A percentile compares a stretch with the other conserved stretches of the same genome.
phyloP scores from a whole-genome alignment of 2,888 invertebrate genomes.

The Resseliella maxima region DNA sequence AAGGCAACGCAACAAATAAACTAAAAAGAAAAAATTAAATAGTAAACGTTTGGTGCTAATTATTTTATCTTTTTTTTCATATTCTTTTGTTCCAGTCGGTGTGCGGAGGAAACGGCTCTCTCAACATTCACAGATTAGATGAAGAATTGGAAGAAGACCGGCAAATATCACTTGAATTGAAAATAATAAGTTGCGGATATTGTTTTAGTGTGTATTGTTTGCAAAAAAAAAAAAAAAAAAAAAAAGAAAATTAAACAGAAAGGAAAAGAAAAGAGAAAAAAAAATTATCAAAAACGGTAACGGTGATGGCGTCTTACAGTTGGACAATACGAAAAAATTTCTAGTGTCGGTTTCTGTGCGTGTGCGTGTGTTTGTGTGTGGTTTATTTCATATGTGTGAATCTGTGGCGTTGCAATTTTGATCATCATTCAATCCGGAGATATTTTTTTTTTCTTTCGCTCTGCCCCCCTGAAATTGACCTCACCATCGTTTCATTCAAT shows the following conservation, averaged over 20 bases:
- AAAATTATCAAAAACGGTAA: neutral
- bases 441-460: neutral
- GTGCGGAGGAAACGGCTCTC: constrained; percentile 13
- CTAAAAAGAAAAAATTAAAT: neutral
- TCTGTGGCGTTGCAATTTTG: neutral
- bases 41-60: constrained; percentile 5
- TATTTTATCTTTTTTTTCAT: constrained; percentile 8
- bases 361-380: constrained; percentile 42
- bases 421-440: neutral
- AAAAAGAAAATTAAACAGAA: neutral
- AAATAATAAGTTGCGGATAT: neutral
- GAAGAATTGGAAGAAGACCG: neutral
- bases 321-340: constrained; percentile 44
- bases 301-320: constrained; percentile 51
- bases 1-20: neutral
- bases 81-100: constrained; percentile 40
- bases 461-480: neutral
- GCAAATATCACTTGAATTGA: neutral
- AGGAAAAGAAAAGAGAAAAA: neutral
- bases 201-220: constrained; percentile 30
- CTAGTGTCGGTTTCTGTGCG: constrained; percentile 28
- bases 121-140: neutral
- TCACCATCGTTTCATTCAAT: too few species aligned
- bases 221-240: neutral
- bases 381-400: neutral